Evolutionary conservation across 2,888 invertebrate species (phyloP).

Genomic region (Diarsia rubi): DNA sequence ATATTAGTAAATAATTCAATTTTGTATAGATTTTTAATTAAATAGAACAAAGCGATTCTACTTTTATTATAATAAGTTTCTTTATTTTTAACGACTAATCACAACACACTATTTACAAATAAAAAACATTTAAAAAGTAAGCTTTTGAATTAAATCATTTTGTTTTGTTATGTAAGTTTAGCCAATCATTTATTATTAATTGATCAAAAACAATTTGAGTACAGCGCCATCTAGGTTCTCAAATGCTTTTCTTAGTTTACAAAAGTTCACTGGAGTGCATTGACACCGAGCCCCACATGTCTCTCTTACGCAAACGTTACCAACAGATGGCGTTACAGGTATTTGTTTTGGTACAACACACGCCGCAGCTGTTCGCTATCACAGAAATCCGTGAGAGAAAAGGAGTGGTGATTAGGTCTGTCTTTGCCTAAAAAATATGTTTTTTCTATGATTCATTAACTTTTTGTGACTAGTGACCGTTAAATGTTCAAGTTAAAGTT

Average conservation of each 20-base stretch:
- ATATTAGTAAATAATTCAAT: background rate
- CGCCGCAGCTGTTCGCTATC: conserved; percentile 91
- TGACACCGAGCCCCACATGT: conserved; percentile 53
- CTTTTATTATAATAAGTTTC: background rate
- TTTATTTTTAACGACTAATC: background rate
- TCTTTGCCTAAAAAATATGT: conserved; percentile 86
- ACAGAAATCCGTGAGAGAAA: conserved; percentile 90
- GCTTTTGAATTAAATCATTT: background rate
- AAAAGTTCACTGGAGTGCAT: conserved; percentile 58
- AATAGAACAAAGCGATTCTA: background rate
- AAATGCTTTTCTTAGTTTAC: conserved; percentile 2
- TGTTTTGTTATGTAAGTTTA: background rate
- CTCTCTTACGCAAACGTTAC: conserved; percentile 1
- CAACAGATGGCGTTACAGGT: conserved; percentile 82
- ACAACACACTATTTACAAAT: too few relatives aligned
- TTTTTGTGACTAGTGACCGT: conserved; percentile 77
- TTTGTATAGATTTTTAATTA: background rate
- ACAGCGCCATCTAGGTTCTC: conserved; percentile 70
- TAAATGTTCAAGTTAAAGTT: conserved; percentile 79
- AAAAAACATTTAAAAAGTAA: background rate
- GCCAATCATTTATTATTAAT: background rate
- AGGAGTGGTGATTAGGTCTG: conserved; percentile 90
- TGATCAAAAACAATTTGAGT: background rate
- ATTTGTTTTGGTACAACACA: conserved; percentile 88
- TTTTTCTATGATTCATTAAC: conserved; percentile 86